A percentile compares a stretch with the other conserved stretches of the same genome.
Conservation (phyloP, 2,888 invertebrate species). For the Nephrocerus scutellatus region DNA sequence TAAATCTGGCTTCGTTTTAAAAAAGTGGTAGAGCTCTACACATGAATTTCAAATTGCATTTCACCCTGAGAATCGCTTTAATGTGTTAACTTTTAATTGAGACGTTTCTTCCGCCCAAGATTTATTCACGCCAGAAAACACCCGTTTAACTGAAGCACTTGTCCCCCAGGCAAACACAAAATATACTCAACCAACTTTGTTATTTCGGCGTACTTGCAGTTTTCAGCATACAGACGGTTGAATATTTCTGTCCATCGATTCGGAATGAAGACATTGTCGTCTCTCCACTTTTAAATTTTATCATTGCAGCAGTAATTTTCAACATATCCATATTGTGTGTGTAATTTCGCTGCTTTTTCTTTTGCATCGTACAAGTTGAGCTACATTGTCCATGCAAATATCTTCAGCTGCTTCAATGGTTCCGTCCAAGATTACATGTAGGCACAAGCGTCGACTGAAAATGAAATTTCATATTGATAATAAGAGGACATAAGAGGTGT, state of each 20-base stretch:
- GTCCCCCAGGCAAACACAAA: slow-evolving; percentile 6
- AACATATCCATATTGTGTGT: neutral
- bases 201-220: slow-evolving; percentile 2
- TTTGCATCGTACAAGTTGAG: neutral
- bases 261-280: neutral
- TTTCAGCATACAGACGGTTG: slow-evolving; percentile 4
- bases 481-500: no score
- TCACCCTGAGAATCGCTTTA: no score
- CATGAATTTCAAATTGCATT: no score
- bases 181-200: slow-evolving; percentile 7
- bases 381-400: slow-evolving; percentile 1
- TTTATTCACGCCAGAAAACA: neutral
- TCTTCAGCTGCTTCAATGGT: slow-evolving; percentile 7
- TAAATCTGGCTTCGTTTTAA: slow-evolving; percentile 3
- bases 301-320: neutral
- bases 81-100: neutral
- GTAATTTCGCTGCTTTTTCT: no score
- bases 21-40: no score
- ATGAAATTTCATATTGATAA: no score
- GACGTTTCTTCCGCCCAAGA: slow-evolving; percentile 1
- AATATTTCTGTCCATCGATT: slow-evolving; percentile 3
- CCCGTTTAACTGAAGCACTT: slow-evolving; percentile 1
- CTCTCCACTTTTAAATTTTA: slow-evolving; percentile 2
- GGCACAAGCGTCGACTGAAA: slow-evolving; percentile 2
- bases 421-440: slow-evolving; percentile 7